These are phyloP conservation scores for Coelopa frigida DNA, from an alignment of 1,140 invertebrate species.

Conservation along the genomic window DNA sequence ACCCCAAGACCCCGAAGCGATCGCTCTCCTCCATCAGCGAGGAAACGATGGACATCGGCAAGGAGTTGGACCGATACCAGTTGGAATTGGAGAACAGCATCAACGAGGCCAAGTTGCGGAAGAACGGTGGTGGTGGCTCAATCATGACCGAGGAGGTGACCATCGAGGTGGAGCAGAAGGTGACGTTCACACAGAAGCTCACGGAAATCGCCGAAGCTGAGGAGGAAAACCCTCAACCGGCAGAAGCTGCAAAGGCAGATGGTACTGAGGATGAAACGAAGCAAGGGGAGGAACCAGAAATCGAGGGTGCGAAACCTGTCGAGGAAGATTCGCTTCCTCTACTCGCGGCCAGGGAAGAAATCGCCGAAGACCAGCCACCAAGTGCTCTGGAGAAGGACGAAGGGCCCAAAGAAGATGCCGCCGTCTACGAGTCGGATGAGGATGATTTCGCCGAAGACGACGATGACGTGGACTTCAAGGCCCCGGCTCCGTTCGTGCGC, in stretches of 20 bases:
- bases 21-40: slow-evolving; percentile 37
- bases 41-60: slow-evolving; percentile 40
- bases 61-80: slow-evolving; percentile 42
- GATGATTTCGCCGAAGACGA: slow-evolving; percentile 25
- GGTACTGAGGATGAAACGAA: neutral
- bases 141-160: slow-evolving; percentile 11
- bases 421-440: slow-evolving; percentile 35
- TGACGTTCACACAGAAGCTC: slow-evolving; percentile 19
- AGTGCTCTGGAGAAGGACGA: neutral
- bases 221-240: slow-evolving; percentile 14
- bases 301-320: neutral
- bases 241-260: slow-evolving; percentile 9
- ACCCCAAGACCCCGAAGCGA: slow-evolving; percentile 16
- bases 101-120: slow-evolving; percentile 40
- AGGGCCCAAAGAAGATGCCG: slow-evolving; percentile 17
- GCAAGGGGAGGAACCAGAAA: slow-evolving; percentile 4
- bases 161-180: slow-evolving; percentile 15
- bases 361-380: neutral
- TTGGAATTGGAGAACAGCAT: slow-evolving; percentile 44
- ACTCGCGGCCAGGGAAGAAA: neutral
- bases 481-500: slow-evolving; percentile 34
- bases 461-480: slow-evolving; percentile 25
- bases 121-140: neutral
- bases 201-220: slow-evolving; percentile 24
- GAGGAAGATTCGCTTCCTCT: neutral